Evolutionary conservation across 1,140 invertebrate genomes (phyloP), one percentile per base, ranked within the genome.

Genomic region (Teleogryllus occipitalis): DNA sequence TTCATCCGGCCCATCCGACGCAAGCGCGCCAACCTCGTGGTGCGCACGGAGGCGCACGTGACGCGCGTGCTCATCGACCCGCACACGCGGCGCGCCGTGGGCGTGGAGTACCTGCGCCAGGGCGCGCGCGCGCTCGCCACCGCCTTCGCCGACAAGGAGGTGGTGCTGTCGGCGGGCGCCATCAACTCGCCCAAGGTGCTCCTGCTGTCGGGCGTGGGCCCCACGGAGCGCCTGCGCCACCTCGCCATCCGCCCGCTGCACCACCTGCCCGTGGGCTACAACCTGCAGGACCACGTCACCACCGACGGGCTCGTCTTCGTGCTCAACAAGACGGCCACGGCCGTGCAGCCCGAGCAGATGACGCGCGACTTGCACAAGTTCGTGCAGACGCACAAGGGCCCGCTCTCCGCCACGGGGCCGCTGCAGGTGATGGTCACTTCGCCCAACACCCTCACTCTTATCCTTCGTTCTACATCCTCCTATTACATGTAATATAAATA

Each of bases 41-140:
- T 96, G 3, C 85, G 91, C 47, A 93, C 90, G 0, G 88, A 92
- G 79, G 89, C 94, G 0, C 89, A 92, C 76, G 93, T 91, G 0
- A 93, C 89, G 0, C 90, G 90, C 83, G 84, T 97, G 7, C 83
- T 95, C 1, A 93, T 97, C 82, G 91, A 97, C 86, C 87, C 87
- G 0, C 80, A 86, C 12, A 90, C 89, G 3, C 94, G 93, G 83
- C 85, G 85, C 74, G 93, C 94, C 1, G 87, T 88, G 77, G 94
- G 93, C 5, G 90, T 96, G 6, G 89, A 80, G 48, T 80, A 76
- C 73, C 46, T 76, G 12, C 75, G 47, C 65, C 22, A 78, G 21
- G 78, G 54, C 78, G 80, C 65, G 15, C 82, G 83, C 5, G 76
- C 18, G 18, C 80, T 83, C 39, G 72, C 82, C 21, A 81, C 77